Percentiles rank a stretch among this genome's conserved stretches.
These are phyloP conservation scores for Blomia tropicalis DNA, from an alignment of 2,888 invertebrate genomes.

Conservation along the genomic window DNA sequence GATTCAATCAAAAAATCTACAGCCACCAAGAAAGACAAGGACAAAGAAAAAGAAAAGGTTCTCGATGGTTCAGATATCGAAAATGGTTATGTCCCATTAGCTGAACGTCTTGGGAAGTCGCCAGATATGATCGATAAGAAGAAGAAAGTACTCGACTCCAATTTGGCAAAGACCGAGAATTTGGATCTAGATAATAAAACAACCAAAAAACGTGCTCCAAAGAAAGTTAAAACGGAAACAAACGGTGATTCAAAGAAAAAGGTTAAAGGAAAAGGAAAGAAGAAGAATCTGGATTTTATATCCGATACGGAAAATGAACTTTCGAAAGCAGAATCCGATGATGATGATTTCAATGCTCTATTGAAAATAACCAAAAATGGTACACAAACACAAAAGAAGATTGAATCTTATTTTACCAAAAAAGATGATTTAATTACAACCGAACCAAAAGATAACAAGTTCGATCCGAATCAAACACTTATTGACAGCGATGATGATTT, in stretches of 20 bases:
- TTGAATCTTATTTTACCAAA: too few species aligned
- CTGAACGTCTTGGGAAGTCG: conserved; percentile 26
- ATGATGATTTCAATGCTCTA: conserved; percentile 4
- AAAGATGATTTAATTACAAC: too few species aligned
- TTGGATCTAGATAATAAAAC: conserved; percentile 39
- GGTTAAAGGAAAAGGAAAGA: conserved; percentile 29
- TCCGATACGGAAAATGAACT: conserved; percentile 29
- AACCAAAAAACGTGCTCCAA: conserved; percentile 56
- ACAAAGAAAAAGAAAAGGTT: background rate
- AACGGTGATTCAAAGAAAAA: conserved; percentile 17
- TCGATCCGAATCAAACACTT: background rate
- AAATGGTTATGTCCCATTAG: conserved; percentile 23
- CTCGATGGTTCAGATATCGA: background rate
- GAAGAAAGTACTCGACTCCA: background rate
- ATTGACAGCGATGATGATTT: conserved; percentile 24
- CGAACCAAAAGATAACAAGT: background rate
- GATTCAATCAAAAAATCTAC: conserved; percentile 26
- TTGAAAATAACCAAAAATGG: background rate
- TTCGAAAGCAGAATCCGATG: conserved; percentile 17
- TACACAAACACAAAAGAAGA: background rate
- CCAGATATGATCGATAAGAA: conserved; percentile 25
- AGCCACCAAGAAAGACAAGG: background rate
- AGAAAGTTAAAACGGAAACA: conserved; percentile 35
- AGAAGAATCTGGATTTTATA: conserved; percentile 36
- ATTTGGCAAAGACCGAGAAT: background rate